These are phyloP conservation scores for Panulirus ornatus DNA, from an alignment of 1,140 invertebrate species.

Conservation along the genomic window DNA sequence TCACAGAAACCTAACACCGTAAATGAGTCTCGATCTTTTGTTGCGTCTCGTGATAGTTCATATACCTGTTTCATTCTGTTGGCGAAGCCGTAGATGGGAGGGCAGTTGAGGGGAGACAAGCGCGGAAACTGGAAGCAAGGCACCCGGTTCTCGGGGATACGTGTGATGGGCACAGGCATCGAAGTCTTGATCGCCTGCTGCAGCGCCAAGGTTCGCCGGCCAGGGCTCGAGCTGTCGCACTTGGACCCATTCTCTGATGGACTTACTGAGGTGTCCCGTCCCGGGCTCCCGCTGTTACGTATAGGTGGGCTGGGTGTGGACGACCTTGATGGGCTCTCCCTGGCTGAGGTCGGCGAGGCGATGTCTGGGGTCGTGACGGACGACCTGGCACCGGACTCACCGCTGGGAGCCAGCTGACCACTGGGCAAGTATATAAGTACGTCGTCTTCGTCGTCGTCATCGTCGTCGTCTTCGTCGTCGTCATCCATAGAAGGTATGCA, in stretches of 20 bases:
- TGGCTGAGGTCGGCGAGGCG: background rate
- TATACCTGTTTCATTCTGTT: background rate
- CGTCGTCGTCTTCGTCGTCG: constrained; percentile 58
- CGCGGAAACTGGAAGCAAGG: constrained; percentile 27
- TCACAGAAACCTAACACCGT: no score
- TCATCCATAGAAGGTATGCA: constrained; percentile 52
- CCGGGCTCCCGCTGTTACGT: background rate
- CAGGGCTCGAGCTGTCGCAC: constrained; percentile 24
- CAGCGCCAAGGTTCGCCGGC: constrained; percentile 12
- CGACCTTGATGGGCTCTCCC: background rate
- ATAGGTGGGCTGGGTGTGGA: constrained; percentile 18
- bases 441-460: constrained; percentile 60
- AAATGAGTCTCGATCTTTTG: no score
- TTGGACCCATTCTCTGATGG: constrained; percentile 6
- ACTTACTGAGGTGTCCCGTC: background rate
- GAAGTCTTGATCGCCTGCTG: constrained; percentile 48
- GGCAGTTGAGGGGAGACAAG: constrained; percentile 34
- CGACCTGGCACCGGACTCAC: background rate
- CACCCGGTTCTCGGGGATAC: constrained; percentile 57
- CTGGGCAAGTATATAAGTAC: constrained; percentile 17
- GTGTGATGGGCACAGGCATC: constrained; percentile 45
- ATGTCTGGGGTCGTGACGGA: background rate
- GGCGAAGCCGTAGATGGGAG: constrained; percentile 1
- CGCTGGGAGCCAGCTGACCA: background rate
- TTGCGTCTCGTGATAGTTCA: no score